Base-by-base conservation (phyloP, 2,113 vertebrate species). In the Cryptotis parvus region DNA sequence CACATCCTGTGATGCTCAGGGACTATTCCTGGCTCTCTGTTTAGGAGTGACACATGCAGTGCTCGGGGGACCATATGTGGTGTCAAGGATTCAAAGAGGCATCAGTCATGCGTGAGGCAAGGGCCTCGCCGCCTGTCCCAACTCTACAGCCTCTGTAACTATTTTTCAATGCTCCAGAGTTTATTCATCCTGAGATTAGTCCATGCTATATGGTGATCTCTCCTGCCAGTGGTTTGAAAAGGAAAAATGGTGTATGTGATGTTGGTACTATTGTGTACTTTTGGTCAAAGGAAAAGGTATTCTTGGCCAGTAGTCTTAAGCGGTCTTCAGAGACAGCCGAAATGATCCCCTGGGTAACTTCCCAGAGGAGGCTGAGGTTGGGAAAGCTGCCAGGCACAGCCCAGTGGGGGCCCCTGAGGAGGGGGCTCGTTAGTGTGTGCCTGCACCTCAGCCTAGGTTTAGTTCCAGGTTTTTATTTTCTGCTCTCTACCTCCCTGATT, bases 151-250 rank as follows among this genome's bases (percentile, higher is more conserved):
- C 22, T 24, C 55, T 58, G 22, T 24, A 24, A 24, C 20, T 20
- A 58, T 58, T 58, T 58, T 58, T 58, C 24, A 41, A 33, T 35
- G 12, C 65, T 91, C 49, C 43, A 74, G 52, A 72, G 35, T 31
- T 65, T 11, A 65, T 29, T 65, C 8, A 75, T 61, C 74, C 73
- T 86, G 89, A 68, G 41, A 66, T 74, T 65, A 49, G 73, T 65
- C 29, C 4, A n/a, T 49, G n/a, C 55, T 68, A 52, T 69, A 69
- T 63, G 29, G 26, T 9, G 9, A 76, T 89, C 66, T 92, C 73
- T 88, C 75, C 61, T 73, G 35, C 78, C 80, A 86, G 39, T 89
- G 83, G 88, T 35, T 33, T 37, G 35, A 75, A 87, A 92, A 83
- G 69, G 41, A 87, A 96, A 87, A 86, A 14, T 14, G 49, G n/a